Evolutionary conservation across 2,797 vertebrate species (phyloP), one percentile per base, ranked within the genome.

Genomic region (Sphenopsis melanotis): DNA sequence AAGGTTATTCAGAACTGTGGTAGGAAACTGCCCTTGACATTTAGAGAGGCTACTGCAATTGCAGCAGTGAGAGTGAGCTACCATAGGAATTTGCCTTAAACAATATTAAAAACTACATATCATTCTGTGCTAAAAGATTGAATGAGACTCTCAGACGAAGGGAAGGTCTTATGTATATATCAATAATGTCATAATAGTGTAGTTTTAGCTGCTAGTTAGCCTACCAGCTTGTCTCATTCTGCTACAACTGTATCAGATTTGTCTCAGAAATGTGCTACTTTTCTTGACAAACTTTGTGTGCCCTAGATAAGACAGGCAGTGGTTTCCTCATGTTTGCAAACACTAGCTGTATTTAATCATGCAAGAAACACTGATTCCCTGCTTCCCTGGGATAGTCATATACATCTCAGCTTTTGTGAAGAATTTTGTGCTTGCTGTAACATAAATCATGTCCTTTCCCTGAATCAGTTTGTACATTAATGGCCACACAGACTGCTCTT

Each of bases 401-500:
- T 50, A 19, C 29, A 41, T 80, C 65, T 83, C 37, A 77, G 78
- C n/a, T 80, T 83, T 80, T 59, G 68, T 9, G 2, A 84, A 89
- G 42, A 87, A 60, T 94, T 89, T 85, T 69, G 46, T 68, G 41
- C 65, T 94, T 57, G 60, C 37, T 83, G 39, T 42, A 77, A 74
- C 20, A 22, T 29, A 42, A 87, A 93, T 93, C 71, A 71, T 42
- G 53, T 77, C 39, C 68, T 75, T 41, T 85, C 87, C 85, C 75
- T 74, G 75, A 70, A 78, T 72, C 60, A 34, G 16, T 85, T 75
- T 85, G 57, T 55, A 37, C 57, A 55, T 83, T 60, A 76, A 75
- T 34, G 93, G 78, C 87, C 94, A 95, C 90, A 94, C 92, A 97
- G 89, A 44, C 68, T 89, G 83, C n/a, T 87, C 32, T 93, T 92